Evolutionary conservation across 92 coral and sea anemone species (phyloP).

Genomic region (Epizoanthus illoricatus): DNA sequence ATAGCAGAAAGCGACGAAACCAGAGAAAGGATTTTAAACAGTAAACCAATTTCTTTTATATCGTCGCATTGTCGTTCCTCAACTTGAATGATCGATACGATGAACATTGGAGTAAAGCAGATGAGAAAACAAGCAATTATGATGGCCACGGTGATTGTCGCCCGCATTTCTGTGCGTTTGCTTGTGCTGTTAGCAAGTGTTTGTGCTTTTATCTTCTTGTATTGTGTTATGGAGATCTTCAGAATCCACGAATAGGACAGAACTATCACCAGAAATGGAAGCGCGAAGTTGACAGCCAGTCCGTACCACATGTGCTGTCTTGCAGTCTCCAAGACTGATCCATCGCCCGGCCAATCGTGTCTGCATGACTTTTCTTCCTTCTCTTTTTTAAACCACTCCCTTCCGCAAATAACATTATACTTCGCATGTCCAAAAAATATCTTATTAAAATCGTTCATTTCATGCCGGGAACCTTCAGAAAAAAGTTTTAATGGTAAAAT

Average conservation of each 20-base stretch:
- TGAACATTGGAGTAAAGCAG: slow-evolving; percentile 29
- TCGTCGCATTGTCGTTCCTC: slow-evolving; percentile 8
- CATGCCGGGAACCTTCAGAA: slow-evolving; percentile 7
- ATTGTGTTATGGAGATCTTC: slow-evolving; percentile 32
- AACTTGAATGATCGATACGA: neutral
- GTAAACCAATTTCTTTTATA: neutral
- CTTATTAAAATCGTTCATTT: slow-evolving; percentile 24
- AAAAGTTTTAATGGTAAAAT: neutral
- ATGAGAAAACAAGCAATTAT: slow-evolving; percentile 18
- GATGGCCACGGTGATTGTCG: slow-evolving; percentile 13
- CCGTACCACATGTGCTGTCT: neutral
- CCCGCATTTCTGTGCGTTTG: slow-evolving; percentile 11
- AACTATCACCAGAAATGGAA: slow-evolving; percentile 19
- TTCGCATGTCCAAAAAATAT: slow-evolving; percentile 1
- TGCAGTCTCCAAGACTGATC: neutral
- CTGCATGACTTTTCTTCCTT: neutral
- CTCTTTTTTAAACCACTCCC: neutral
- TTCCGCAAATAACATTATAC: slow-evolving; percentile 3
- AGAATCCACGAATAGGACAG: slow-evolving; percentile 20
- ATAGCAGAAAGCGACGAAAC: slow-evolving; percentile 24
- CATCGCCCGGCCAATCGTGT: neutral
- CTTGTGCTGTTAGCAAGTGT: neutral
- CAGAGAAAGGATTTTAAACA: neutral
- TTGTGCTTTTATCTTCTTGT: slow-evolving; percentile 27
- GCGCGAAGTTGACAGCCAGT: slow-evolving; percentile 9